Evolutionary conservation across 2,113 vertebrate species (phyloP).

Genomic region (Meleagris gallopavo): DNA sequence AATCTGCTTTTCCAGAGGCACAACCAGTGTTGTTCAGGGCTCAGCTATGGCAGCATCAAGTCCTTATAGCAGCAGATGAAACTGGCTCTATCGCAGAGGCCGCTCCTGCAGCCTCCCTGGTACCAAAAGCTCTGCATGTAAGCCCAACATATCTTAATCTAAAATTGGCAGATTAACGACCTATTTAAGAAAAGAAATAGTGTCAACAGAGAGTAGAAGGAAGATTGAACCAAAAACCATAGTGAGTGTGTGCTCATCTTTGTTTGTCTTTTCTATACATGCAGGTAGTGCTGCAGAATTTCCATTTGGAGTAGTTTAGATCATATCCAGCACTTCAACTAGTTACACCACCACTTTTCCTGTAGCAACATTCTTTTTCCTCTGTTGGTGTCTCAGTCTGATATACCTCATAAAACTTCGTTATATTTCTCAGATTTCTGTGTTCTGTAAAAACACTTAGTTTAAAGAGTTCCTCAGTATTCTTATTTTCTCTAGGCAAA

Average conservation of each 20-base stretch:
- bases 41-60: not conserved
- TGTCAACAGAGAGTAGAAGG: not conserved
- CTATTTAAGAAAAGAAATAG: not conserved
- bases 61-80: not conserved
- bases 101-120: not conserved
- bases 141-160: not conserved
- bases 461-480: constrained; percentile 2
- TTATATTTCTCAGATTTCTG: not conserved
- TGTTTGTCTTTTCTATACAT: not conserved
- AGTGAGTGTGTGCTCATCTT: not conserved
- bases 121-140: not conserved
- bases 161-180: not conserved
- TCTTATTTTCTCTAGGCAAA: constrained; percentile 30
- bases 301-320: not conserved
- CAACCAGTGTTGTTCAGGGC: not conserved
- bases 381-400: not conserved
- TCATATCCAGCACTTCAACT: not conserved
- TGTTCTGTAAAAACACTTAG: constrained; percentile 15
- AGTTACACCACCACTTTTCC: not conserved
- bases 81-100: not conserved
- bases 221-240: not conserved
- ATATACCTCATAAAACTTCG: not conserved
- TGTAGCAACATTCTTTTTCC: not conserved
- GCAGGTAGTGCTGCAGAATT: not conserved
- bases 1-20: not conserved